phyloP scores from a whole-genome alignment of 2,113 vertebrate species.

The Thalassoma bifasciatum region DNA sequence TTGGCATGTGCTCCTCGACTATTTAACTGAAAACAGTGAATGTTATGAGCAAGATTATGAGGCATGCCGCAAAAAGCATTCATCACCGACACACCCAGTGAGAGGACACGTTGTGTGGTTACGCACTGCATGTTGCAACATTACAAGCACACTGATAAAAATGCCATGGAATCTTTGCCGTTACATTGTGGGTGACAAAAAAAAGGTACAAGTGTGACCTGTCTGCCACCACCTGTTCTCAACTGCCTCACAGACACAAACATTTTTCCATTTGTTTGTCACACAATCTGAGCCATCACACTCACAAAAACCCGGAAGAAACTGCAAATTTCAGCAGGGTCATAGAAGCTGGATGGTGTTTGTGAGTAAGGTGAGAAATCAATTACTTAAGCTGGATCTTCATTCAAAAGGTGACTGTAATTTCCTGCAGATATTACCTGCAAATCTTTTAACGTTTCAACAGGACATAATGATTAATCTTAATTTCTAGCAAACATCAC shows the following conservation, averaged over 20 bases:
- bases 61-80: slow-evolving; percentile 29
- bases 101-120: neutral
- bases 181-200: slow-evolving; percentile 1
- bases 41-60: slow-evolving; percentile 28
- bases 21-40: slow-evolving; percentile 15
- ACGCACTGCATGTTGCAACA: slow-evolving; percentile 15
- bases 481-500: no score
- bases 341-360: no score
- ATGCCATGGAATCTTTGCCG: neutral
- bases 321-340: no score
- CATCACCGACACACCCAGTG: slow-evolving; percentile 38
- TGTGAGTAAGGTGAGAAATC: no score
- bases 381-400: no score
- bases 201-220: neutral
- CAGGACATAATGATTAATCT: no score
- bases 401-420: no score
- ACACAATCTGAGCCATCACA: neutral
- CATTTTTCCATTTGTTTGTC: neutral
- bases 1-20: neutral
- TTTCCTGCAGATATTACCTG: no score
- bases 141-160: slow-evolving; percentile 13
- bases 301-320: neutral
- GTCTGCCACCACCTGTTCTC: slow-evolving; percentile 18
- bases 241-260: slow-evolving; percentile 1
- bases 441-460: no score